Base-by-base conservation (phyloP, 2,797 vertebrate genomes). In the Sparidentex hasta region DNA sequence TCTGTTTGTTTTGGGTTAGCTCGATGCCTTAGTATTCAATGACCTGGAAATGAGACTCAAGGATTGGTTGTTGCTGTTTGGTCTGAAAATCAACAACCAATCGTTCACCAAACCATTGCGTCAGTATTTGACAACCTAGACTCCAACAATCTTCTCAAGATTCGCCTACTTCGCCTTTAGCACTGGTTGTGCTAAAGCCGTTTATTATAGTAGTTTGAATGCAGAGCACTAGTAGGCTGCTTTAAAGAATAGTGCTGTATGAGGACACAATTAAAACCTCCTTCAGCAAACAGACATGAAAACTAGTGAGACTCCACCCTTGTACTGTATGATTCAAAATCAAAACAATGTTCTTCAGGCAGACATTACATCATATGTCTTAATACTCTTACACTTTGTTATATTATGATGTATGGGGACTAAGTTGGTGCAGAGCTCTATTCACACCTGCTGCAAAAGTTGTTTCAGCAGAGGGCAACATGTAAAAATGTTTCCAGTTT, bases 241-340 rank as follows among this genome's bases (percentile, higher is more conserved):
- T 48, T 20, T 12, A 27, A n/a, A 50, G 51, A 70, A 44, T 17
- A 52, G 23, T 62, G 65, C 62, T 63, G 38, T n/a, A 20, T 55
- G 38, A 65, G 23, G 56, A 75, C 20, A 85, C 47, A 65, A 47
- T 14, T 57, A 63, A 17, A 50, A 78, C 74, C 57, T 88, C 92
- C 93, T 83, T 93, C 23, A 51, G 80, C 79, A 93, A 92, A 93
- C 88, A 93, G 2, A 78, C 44, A 64, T 43, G 17, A 78, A 78
- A 72, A 88, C 80, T 68, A 78, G 55, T n/a, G 7, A 71, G 46
- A 78, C 90, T 91, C 86, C 90, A 86, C 87, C 91, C 87, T 56
- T 63, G 52, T 65, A 58, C 11, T 69, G 52, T 76, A 23, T 13
- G 43, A 73, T 62, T 65, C 14, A 54, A 51, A 62, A 80, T 76